Evolutionary conservation across 2,797 vertebrate species (phyloP), one percentile per base, ranked within the genome.

Genomic region (Acipenser ruthenus): DNA sequence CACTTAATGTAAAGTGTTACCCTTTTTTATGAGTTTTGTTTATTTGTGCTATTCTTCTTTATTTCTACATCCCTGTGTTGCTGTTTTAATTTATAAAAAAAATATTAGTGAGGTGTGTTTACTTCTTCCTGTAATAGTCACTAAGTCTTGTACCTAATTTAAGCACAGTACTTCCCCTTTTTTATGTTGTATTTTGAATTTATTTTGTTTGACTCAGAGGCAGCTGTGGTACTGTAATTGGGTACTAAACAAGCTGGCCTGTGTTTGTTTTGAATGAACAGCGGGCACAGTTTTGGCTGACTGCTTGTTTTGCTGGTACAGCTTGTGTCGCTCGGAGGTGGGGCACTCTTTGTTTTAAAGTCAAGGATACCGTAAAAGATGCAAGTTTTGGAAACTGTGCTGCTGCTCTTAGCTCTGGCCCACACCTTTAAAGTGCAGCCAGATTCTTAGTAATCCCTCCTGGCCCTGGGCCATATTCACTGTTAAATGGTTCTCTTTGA

Each of bases 371-470:
- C 4, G 65, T 18, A 48, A 48, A 48, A 10, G 47, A 50, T 12
- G 55, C 18, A 50, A 12, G 64, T 63, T 59, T 63, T 65, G 56
- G 49, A 49, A 50, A 73, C 72, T 65, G 47, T n/a, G 48, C 64
- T 65, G 63, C 65, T 10, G 50, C 49, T 70, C 51, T 18, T 49
- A 52, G 71, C 71, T 49, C 71, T 76, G 80, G 79, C 83, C 74
- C 75, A 15, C 49, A 50, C 73, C 78, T 81, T 81, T 77, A 69
- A 37, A 67, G 67, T 73, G 74, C 61, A 66, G 70, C 69, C 68
- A 76, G 79, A 82, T 82, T 82, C 78, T 72, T 69, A 64, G 78
- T 82, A 83, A 90, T 84, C 85, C 78, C 68, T 64, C 4, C 59
- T 70, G 71, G 71, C 64, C 68, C 79, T 77, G 79, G 79, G 82